phyloP scores from a whole-genome alignment of 2,888 invertebrate species.

The Leucophenga maculata region DNA sequence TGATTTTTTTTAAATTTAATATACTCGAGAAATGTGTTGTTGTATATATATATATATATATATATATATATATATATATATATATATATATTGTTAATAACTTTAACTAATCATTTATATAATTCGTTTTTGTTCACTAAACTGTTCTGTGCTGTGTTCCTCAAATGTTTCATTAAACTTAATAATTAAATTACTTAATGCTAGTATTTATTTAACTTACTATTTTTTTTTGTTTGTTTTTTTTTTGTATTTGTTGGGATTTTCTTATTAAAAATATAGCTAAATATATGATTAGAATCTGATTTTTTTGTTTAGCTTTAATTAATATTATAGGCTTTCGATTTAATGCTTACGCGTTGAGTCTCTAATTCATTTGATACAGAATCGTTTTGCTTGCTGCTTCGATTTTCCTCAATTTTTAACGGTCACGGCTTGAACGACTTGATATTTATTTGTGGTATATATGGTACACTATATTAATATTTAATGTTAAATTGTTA shows the following conservation, averaged over 20 bases:
- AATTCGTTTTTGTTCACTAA: not conserved
- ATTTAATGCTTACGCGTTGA: constrained; percentile 25
- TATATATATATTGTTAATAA: not conserved
- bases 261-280: constrained; percentile 14
- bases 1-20: not conserved
- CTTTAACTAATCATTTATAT: not conserved
- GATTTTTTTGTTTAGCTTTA: too few relatives aligned
- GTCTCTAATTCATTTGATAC: constrained; percentile 23
- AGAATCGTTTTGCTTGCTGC: constrained; percentile 1
- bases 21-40: not conserved
- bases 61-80: not conserved
- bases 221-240: not conserved
- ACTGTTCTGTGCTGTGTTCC: not conserved
- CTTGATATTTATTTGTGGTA: not conserved
- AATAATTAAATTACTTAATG: constrained; percentile 5
- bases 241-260: not conserved
- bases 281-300: constrained; percentile 20
- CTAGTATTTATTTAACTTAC: not conserved
- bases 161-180: not conserved
- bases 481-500: not conserved
- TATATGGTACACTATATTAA: not conserved
- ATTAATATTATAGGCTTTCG: constrained; percentile 10
- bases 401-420: not conserved
- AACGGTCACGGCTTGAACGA: not conserved
- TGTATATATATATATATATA: not conserved